phyloP scores from a whole-genome alignment of 2,113 vertebrate genomes.

The Lamprotornis superbus region DNA sequence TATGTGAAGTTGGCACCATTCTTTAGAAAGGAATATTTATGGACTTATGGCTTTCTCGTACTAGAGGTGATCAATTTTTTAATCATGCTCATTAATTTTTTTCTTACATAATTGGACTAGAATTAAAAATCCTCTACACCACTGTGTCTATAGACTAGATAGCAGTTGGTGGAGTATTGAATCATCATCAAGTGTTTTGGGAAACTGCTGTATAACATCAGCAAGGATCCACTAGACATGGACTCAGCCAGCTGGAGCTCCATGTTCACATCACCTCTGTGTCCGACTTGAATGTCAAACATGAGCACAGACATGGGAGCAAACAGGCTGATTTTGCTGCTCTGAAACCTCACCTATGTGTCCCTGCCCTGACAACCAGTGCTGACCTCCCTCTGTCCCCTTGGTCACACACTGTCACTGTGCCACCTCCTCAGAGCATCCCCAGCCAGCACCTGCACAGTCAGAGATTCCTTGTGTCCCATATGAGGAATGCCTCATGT shows the following conservation, averaged over 20 bases:
- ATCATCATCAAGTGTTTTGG: not conserved
- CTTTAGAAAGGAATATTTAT: not conserved
- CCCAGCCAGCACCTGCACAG: not conserved
- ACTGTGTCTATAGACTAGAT: not conserved
- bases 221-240: not conserved
- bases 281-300: not conserved
- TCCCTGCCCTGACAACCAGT: not conserved
- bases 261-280: not conserved
- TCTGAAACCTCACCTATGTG: not conserved
- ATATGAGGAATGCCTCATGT: rapidly evolving
- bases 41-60: not conserved
- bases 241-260: not conserved
- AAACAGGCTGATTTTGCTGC: not conserved
- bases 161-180: not conserved
- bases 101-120: not conserved
- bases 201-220: not conserved
- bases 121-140: not conserved
- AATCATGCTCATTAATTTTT: not conserved
- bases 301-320: not conserved
- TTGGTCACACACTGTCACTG: rapidly evolving
- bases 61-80: not conserved
- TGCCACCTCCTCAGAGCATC: not conserved
- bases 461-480: not conserved
- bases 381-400: not conserved
- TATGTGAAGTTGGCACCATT: not conserved